These are phyloP conservation scores for Machaerirhynchus nigripectus DNA, from an alignment of 2,113 vertebrate species.

Conservation along the genomic window DNA sequence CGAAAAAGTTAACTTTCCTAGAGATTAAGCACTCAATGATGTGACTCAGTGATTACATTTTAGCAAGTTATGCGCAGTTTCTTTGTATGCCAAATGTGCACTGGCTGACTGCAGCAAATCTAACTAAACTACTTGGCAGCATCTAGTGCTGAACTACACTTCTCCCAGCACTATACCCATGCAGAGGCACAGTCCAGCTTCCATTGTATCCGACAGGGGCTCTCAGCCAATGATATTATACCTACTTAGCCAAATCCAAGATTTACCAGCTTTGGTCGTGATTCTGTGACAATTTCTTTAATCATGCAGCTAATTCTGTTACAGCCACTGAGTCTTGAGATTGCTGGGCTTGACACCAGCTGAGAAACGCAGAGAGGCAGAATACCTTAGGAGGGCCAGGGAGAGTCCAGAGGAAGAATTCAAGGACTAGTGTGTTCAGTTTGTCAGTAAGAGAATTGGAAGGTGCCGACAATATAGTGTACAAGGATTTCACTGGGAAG, in stretches of 20 bases:
- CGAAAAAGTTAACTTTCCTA: conserved; percentile 62
- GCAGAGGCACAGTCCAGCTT: not conserved
- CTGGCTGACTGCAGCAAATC: conserved; percentile 55
- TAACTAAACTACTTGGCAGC: conserved; percentile 28
- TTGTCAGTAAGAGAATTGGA: not conserved
- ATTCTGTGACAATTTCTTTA: not conserved
- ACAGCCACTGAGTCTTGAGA: not conserved
- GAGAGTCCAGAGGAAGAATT: not conserved
- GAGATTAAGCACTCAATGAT: conserved; percentile 58
- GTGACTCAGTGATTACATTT: conserved; percentile 72
- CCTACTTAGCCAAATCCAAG: not conserved
- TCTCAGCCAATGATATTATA: not conserved
- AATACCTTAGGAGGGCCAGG: not conserved
- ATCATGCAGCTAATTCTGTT: not conserved
- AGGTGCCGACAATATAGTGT: not conserved
- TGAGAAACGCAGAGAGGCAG: not conserved
- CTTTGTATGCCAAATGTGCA: conserved; percentile 45
- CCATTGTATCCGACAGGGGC: accelerated
- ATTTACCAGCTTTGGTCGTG: not conserved
- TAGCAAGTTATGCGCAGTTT: conserved; percentile 53
- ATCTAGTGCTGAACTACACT: conserved; percentile 15
- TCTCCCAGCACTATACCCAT: not conserved
- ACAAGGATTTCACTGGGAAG: not conserved
- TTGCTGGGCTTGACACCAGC: not conserved
- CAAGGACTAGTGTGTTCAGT: not conserved